Base-by-base conservation (phyloP, 2,888 invertebrate species). In the Nemoura dubitans region DNA sequence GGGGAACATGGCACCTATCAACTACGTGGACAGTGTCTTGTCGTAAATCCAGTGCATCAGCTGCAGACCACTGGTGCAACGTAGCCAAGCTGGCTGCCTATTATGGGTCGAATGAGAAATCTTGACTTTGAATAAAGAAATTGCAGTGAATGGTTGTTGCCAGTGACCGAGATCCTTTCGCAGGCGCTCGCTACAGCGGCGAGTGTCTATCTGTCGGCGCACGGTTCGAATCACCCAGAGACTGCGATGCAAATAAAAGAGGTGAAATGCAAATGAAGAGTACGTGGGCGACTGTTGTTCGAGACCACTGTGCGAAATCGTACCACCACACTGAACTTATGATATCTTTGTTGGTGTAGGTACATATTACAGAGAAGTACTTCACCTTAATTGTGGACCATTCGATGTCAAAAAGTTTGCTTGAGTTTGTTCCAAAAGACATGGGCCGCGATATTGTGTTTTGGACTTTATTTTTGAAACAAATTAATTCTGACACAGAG, bases 41-140 rank as follows among this genome's bases (percentile, higher is more conserved):
- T 36, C 10, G 10, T 16, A 21, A 7, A 59, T 21, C 2, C 21
- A 21, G 16, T 59, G 59, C 16, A 59, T 59, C 14, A 7, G 59
- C 59, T 7, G 59, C 3, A 14, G 6, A 59, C 59, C 59, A 59
- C 36, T 36, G 36, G 59, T 21, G 59, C 59, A 59, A 21, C 59
- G n/a, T n/a, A n/a, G n/a, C n/a, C n/a, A n/a, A n/a, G n/a, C n/a
- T 7, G 59, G 59, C 59, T 59, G 59, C 59, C 59, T 59, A 59
- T 59, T 59, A 59, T 59, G 59, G 59, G 59, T 59, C 59, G 59
- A 59, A 59, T 59, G 59, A 59, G 59, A 59, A 59, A 59, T 59
- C 59, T 59, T 59, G 59, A 59, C 59, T 59, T 59, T 59, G 59
- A 59, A 59, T 59, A 59, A 59, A 59, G 59, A 59, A 59, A 59